phyloP scores from a whole-genome alignment of 2,888 invertebrate genomes.

The Azorinus chamasolen region DNA sequence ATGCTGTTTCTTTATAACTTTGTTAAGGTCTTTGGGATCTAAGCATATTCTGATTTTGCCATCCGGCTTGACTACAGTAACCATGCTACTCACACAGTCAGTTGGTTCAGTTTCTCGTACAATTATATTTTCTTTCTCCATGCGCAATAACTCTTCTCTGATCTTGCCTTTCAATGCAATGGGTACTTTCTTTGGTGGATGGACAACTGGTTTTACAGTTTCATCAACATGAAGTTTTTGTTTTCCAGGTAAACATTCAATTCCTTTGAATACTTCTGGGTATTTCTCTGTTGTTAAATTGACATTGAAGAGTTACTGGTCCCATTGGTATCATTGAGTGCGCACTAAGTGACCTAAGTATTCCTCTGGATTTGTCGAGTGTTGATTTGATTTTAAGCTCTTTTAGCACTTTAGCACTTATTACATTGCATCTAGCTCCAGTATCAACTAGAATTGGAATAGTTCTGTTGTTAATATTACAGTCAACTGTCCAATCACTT shows the following conservation, averaged over 20 bases:
- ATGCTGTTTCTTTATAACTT: constrained; percentile 40
- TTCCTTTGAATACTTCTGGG: constrained; percentile 19
- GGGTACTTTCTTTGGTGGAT: constrained; percentile 42
- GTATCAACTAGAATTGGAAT: background rate
- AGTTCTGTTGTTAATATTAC: no score
- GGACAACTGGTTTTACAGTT: constrained; percentile 39
- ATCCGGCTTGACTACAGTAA: constrained; percentile 37
- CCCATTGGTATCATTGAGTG: background rate
- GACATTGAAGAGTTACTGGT: background rate
- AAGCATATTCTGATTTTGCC: constrained; percentile 32
- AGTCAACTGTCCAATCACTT: no score
- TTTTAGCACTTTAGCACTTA: background rate
- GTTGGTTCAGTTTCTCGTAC: constrained; percentile 48
- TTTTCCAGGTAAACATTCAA: constrained; percentile 34
- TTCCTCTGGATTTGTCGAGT: no score
- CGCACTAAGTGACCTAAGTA: background rate
- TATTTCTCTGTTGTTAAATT: background rate
- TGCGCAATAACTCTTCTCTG: constrained; percentile 37
- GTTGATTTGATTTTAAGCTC: no score
- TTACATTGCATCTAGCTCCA: constrained; percentile 11
- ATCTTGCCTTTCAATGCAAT: constrained; percentile 41
- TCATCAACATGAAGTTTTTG: constrained; percentile 23
- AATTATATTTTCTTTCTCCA: constrained; percentile 43
- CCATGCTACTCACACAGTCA: constrained; percentile 48
- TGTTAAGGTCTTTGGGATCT: constrained; percentile 51